These are phyloP conservation scores for Plestiodon gilberti DNA, from an alignment of 2,113 vertebrate species.

Conservation along the genomic window DNA sequence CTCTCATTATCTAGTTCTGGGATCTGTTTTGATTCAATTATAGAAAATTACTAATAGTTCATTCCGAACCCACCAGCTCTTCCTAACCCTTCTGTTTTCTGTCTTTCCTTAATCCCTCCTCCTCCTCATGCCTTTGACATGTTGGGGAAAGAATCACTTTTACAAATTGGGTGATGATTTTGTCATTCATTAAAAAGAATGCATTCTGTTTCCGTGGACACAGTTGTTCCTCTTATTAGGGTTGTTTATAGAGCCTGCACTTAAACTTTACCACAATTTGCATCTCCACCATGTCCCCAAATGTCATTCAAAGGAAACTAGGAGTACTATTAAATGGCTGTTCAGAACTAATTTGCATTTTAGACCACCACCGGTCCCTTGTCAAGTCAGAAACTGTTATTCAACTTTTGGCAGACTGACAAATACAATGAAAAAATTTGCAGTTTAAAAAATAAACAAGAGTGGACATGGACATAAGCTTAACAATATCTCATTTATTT, in stretches of 20 bases:
- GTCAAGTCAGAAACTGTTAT: not conserved
- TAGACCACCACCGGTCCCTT: conserved; percentile 3
- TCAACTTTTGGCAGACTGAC: conserved; percentile 8
- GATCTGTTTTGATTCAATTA: conserved; percentile 80
- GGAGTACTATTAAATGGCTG: conserved; percentile 3
- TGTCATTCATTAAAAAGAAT: conserved; percentile 24
- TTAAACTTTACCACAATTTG: conserved; percentile 39
- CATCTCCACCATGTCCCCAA: not conserved
- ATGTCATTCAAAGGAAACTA: conserved; percentile 51
- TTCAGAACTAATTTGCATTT: conserved; percentile 37
- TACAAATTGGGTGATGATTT: conserved; percentile 47
- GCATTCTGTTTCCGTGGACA: conserved; percentile 32
- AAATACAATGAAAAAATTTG: not conserved
- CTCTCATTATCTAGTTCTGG: conserved; percentile 77
- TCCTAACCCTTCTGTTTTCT: conserved; percentile 53
- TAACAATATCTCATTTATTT: not conserved
- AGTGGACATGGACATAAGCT: not conserved
- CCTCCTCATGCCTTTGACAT: conserved; percentile 27
- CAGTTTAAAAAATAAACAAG: not conserved
- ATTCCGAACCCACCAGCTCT: conserved; percentile 66
- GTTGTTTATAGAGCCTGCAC: conserved; percentile 21
- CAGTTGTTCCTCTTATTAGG: not conserved
- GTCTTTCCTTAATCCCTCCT: conserved; percentile 62
- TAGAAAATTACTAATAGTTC: conserved; percentile 78
- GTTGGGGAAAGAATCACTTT: not conserved